phyloP scores from a whole-genome alignment of 2,797 vertebrate species.

The Nasua narica region DNA sequence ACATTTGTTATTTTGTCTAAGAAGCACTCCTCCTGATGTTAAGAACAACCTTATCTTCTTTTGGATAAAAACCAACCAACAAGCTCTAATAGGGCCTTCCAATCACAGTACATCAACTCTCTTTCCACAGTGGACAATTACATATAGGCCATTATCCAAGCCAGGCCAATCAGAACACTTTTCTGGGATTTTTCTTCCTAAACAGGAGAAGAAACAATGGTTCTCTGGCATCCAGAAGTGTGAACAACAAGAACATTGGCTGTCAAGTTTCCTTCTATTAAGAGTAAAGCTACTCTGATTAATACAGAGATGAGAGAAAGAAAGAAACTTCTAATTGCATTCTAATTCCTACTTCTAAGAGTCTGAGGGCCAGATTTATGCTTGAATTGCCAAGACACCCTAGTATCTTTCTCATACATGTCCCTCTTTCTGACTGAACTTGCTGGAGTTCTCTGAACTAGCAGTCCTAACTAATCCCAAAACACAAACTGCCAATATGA shows the following conservation, averaged over 20 bases:
- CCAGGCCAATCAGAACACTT: neutral
- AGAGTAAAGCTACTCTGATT: neutral
- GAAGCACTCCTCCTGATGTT: neutral
- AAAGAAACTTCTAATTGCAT: neutral
- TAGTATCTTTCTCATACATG: neutral
- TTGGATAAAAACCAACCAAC: neutral
- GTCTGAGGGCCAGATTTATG: neutral
- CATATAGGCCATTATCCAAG: neutral
- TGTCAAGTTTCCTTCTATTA: neutral
- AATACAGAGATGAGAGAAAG: neutral
- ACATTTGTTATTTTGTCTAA: neutral
- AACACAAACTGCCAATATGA: neutral
- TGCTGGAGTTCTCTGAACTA: neutral
- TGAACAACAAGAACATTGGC: neutral
- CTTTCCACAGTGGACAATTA: neutral
- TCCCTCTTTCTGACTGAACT: neutral
- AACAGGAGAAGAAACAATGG: neutral
- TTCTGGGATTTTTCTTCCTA: neutral
- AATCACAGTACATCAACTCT: neutral
- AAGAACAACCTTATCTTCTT: neutral
- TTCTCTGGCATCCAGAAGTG: neutral
- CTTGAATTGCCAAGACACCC: neutral
- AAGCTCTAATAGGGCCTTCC: neutral
- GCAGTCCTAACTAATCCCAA: neutral
- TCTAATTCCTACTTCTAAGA: neutral